A percentile compares a stretch with the other conserved stretches of the same genome.
phyloP scores from a whole-genome alignment of 2,888 invertebrate genomes.

The Standfussiana lucernea region DNA sequence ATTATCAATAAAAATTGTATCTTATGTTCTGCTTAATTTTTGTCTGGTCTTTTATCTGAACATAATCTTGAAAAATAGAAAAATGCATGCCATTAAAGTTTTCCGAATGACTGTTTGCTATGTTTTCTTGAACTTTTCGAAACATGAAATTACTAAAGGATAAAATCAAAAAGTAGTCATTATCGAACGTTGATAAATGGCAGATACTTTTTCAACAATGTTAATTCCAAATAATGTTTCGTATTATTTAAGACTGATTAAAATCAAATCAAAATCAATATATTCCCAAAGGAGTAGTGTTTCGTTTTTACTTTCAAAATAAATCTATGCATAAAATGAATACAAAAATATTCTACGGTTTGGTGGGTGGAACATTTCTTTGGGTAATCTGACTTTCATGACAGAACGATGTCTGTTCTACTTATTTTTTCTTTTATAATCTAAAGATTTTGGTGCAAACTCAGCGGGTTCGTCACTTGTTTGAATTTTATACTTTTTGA shows the following conservation, averaged over 20 bases:
- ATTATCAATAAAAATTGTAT: background rate
- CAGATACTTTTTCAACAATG: constrained; percentile 11
- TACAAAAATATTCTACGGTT: constrained; percentile 48
- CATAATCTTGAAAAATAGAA: background rate
- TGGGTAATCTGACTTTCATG: constrained; percentile 62
- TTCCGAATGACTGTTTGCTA: background rate
- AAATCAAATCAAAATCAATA: constrained; percentile 57
- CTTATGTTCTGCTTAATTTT: background rate
- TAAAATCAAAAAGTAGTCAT: background rate
- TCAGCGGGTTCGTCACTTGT: constrained; percentile 52
- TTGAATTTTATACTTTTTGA: constrained; percentile 36
- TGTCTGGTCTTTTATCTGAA: background rate
- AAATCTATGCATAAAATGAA: constrained; percentile 61
- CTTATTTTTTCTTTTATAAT: constrained; percentile 27
- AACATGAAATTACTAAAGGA: background rate
- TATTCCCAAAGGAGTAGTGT: constrained; percentile 43
- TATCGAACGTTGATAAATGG: background rate
- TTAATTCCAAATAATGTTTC: constrained; percentile 32
- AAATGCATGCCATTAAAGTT: background rate
- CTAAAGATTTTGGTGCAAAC: constrained; percentile 32
- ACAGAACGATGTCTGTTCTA: constrained; percentile 20
- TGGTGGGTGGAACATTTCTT: constrained; percentile 49
- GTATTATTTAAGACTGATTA: constrained; percentile 52
- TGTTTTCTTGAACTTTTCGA: background rate
- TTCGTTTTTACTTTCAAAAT: constrained; percentile 48